Evolutionary conservation across 2,113 vertebrate genomes (phyloP), one percentile per base, ranked within the genome.

Genomic region (Misgurnus anguillicaudatus): DNA sequence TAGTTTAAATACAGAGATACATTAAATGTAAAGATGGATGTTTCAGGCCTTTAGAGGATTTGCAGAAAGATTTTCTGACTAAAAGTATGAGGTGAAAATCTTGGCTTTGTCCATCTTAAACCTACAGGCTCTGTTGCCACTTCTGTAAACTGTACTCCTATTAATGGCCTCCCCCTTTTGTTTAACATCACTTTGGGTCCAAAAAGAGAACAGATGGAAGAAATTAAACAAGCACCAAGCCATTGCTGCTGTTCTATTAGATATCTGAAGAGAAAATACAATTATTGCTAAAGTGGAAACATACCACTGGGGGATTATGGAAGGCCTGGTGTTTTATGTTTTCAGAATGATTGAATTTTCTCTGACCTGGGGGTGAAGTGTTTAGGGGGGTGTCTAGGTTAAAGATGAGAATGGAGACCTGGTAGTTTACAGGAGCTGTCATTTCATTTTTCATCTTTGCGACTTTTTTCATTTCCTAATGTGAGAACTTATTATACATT

Each of bases 261-360:
- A 95, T 93, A 95, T 92, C 90, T 93, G 94, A 93, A 94, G 95
- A 95, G 93, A 93, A 96, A 96, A 96, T 93, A 97, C 94, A 95
- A 95, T 95, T 95, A 94, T 91, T 91, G 90, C 87, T 88, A 91
- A 97, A 97, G 94, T 97, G 94, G 95, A 97, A 97, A 95, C 95
- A 96, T 89, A 95, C 94, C 91, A 82, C 87, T 39, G 79, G 90
- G 91, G 89, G 93, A 94, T 90, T 91, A 91, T 92, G 93, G 91
- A 91, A 91, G 89, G 87, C 91, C 90, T 91, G 89, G 90, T 92
- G 90, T 89, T 92, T 91, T 88, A 90, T 88, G 90, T 92, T 94
- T 93, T 91, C 86, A 90, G 89, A 92, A 91, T 91, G 89, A 41
- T 64, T 85, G 85, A 76, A 82, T 80, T 78, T n/a, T 64, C 77